A percentile compares a stretch with the other conserved stretches of the same genome.
Evolutionary conservation across 2,888 invertebrate species (phyloP).

Genomic region (Ceraclea dissimilis): DNA sequence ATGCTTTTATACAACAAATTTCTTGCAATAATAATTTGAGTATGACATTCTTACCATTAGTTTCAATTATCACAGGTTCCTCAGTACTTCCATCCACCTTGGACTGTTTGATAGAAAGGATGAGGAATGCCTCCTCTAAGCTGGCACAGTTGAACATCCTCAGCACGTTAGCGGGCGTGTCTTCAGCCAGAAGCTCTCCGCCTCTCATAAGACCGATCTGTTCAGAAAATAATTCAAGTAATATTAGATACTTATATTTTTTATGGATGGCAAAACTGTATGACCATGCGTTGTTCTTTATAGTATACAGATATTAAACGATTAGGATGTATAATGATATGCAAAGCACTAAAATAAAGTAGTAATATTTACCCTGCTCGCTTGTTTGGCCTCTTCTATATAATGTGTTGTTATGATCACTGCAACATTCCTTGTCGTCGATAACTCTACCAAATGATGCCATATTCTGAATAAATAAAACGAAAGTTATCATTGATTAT

Average conservation of each 20-base stretch:
- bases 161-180: slow-evolving; percentile 67
- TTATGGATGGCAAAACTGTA: too few species aligned
- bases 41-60: slow-evolving; percentile 17
- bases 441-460: slow-evolving; percentile 71
- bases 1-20: too few species aligned
- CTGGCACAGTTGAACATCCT: slow-evolving; percentile 60
- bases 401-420: slow-evolving; percentile 93
- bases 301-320: too few species aligned
- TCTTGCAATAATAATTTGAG: too few species aligned
- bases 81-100: slow-evolving; percentile 33
- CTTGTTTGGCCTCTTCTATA: slow-evolving; percentile 84
- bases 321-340: too few species aligned
- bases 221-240: slow-evolving; percentile 9
- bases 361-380: slow-evolving; percentile 57
- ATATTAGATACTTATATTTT: too few species aligned
- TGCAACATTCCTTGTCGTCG: slow-evolving; percentile 62
- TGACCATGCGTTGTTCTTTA: too few species aligned
- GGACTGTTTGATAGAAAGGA: slow-evolving; percentile 59
- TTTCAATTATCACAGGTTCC: slow-evolving; percentile 25
- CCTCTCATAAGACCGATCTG: slow-evolving; percentile 87
- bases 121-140: slow-evolving; percentile 83
- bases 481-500: too few species aligned
- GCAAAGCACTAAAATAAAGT: not conserved
- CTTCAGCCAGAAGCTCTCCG: slow-evolving; percentile 79
- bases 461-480: slow-evolving; percentile 63